phyloP scores from a whole-genome alignment of 2,888 invertebrate genomes.

The Timema cristinae region DNA sequence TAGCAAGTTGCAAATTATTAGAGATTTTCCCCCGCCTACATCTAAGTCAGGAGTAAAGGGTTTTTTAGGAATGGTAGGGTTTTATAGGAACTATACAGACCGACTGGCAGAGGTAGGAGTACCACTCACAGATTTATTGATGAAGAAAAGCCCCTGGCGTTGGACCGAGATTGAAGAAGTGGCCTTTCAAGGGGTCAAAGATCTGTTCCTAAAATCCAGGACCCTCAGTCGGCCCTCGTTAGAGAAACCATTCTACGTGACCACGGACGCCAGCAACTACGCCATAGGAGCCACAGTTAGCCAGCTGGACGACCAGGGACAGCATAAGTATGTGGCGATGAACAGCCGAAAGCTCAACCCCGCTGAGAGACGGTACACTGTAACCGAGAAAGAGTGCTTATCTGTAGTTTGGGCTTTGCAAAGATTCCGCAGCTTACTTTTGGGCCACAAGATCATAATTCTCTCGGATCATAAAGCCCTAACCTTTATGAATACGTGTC shows the following conservation, averaged over 20 bases:
- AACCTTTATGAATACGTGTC: background rate
- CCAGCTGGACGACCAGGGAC: constrained; percentile 10
- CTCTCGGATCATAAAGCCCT: background rate
- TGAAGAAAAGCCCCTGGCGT: too few relatives aligned
- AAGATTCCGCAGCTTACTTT: background rate
- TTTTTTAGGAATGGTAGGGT: too few relatives aligned
- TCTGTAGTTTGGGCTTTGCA: constrained; percentile 2
- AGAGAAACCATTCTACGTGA: constrained; percentile 23
- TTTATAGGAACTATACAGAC: too few relatives aligned
- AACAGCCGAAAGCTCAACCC: background rate
- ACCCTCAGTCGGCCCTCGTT: constrained; percentile 32
- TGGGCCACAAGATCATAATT: background rate
- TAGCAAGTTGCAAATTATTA: too few relatives aligned
- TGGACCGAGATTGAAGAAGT: too few relatives aligned
- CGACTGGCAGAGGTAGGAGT: too few relatives aligned
- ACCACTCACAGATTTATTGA: too few relatives aligned
- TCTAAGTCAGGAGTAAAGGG: too few relatives aligned
- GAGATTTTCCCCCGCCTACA: too few relatives aligned
- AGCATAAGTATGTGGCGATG: background rate
- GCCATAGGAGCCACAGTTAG: constrained; percentile 29
- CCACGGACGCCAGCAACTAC: constrained; percentile 31
- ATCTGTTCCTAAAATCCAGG: background rate
- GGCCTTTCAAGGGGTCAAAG: background rate
- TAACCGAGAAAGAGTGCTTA: background rate
- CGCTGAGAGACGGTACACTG: background rate